Evolutionary conservation across 2,797 vertebrate species (phyloP), one percentile per base, ranked within the genome.

Genomic region (Schizopygopsis malacanthus): DNA sequence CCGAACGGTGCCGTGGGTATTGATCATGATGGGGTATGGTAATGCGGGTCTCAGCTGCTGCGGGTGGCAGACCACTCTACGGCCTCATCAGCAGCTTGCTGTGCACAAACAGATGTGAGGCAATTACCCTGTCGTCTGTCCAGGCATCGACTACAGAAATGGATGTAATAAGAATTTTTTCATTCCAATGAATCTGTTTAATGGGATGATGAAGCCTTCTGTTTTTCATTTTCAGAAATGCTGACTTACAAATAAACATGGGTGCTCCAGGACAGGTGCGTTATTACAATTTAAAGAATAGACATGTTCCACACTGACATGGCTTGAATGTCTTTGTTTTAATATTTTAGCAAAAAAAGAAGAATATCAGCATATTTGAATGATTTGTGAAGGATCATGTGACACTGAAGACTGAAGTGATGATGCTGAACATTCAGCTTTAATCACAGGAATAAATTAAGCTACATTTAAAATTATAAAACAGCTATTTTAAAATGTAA

Each of bases 1-100:
- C 90, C 88, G 84, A 91, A 87, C 87, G 89, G 81, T 91, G 25
- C 84, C 88, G 69, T 85, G 85, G 84, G 84, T 89, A 89, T 90
- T 92, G 90, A 90, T 90, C 84, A 52, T 79, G 88, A 83, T 79
- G 86, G 89, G 86, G 81, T 88, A 91, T 93, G 92, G 86, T 94
- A 92, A 93, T 92, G 85, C 41, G 87, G 90, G 93, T 78, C 93
- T 95, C 94, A 95, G 94, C 94, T 96, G 95, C 91, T 86, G 87
- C 47, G 28, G 92, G 92, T 84, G 93, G 94, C 95, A 95, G 95
- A 92, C 91, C 88, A 90, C 93, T 91, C 93, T 86, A 85, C 92
- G 93, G 94, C 81, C 93, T 92, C 93, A 94, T 95, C 94, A 94
- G 92, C 73, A 88, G 85, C 92, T 90, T 92, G 92, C 93, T 93